Evolutionary conservation across 2,113 vertebrate genomes (phyloP).

Genomic region (Gavia stellata): DNA sequence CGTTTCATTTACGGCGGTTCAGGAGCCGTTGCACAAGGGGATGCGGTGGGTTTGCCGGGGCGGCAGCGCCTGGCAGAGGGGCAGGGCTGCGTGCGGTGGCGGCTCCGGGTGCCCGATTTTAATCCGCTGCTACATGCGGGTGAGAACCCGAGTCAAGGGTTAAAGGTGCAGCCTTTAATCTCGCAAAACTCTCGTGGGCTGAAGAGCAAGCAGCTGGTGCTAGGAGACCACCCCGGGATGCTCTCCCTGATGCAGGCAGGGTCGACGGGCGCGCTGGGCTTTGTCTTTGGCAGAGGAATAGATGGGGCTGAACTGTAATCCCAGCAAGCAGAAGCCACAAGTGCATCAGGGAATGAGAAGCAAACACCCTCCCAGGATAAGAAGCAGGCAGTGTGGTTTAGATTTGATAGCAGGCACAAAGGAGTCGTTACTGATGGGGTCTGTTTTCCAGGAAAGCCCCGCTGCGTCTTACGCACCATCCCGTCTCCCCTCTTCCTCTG

Average conservation of each 20-base stretch:
- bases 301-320: neutral
- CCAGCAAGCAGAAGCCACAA: neutral
- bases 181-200: neutral
- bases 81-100: fast-evolving
- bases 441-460: neutral
- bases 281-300: neutral
- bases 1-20: neutral
- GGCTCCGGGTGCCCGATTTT: neutral
- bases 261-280: neutral
- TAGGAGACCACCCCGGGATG: neutral
- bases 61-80: neutral
- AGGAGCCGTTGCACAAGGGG: neutral
- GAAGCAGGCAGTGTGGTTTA: neutral
- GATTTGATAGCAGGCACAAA: neutral
- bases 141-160: fast-evolving
- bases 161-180: neutral
- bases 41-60: fast-evolving
- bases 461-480: too few species aligned
- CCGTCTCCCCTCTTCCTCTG: neutral
- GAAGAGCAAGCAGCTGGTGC: neutral
- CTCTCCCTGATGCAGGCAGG: neutral
- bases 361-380: neutral
- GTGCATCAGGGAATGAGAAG: neutral
- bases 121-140: fast-evolving
- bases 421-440: neutral